Evolutionary conservation across 2,888 invertebrate species (phyloP).

Genomic region (Scaptomyza cyrtandrae): DNA sequence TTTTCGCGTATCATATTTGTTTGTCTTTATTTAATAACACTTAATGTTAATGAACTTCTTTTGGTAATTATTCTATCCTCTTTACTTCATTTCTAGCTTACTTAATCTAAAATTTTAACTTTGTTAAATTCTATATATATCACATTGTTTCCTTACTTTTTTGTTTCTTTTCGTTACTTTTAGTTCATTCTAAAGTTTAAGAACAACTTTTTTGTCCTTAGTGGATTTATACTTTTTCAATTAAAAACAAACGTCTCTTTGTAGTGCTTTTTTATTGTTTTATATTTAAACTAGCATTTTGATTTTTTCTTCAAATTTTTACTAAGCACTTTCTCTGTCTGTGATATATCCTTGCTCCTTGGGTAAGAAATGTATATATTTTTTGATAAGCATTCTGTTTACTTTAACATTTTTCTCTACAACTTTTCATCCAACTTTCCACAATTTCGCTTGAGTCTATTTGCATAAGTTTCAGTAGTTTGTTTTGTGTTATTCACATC

Average conservation of each 20-base stretch:
- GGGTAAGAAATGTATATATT: not conserved
- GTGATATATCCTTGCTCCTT: too few species aligned
- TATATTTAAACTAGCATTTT: not conserved
- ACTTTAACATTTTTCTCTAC: constrained; percentile 9
- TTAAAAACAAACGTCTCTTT: not conserved
- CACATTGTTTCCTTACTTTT: not conserved
- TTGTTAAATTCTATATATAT: not conserved
- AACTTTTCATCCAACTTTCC: constrained; percentile 12
- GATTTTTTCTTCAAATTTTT: not conserved
- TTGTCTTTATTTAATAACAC: not conserved
- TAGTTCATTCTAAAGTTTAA: too few species aligned
- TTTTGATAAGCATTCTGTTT: not conserved
- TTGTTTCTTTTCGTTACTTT: not conserved
- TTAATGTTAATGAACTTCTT: not conserved
- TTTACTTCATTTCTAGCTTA: not conserved
- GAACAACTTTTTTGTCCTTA: not conserved
- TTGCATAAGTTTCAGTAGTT: not conserved
- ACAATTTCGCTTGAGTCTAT: not conserved
- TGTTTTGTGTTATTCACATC: constrained; percentile 15
- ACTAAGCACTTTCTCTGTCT: not conserved
- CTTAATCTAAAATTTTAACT: not conserved
- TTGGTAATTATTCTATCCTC: not conserved
- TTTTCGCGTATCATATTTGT: not conserved
- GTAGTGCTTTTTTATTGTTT: too few species aligned
- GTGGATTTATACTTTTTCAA: too few species aligned